A percentile compares a stretch with the other conserved stretches of the same genome.
Conservation (phyloP, 2,797 vertebrate species). For the Eurystomus glaucurus region DNA sequence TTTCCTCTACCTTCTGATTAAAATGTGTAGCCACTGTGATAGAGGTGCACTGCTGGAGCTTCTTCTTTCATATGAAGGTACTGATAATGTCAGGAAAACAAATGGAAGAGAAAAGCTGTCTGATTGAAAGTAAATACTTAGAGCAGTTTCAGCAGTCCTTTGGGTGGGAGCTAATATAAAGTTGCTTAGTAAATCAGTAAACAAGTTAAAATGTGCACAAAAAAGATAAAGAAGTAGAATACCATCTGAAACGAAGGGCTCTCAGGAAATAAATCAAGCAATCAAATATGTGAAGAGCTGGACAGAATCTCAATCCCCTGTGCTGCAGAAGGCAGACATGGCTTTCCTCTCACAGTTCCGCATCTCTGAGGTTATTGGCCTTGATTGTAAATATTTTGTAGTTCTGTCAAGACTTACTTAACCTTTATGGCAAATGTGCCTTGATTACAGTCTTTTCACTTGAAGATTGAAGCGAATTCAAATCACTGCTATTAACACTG, state of each 20-base stretch:
- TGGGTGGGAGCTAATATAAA: slow-evolving; percentile 77
- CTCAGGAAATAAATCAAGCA: slow-evolving; percentile 66
- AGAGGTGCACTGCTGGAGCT: slow-evolving; percentile 52
- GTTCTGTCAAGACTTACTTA: slow-evolving; percentile 33
- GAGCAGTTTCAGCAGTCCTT: slow-evolving; percentile 68
- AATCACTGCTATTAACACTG: not conserved
- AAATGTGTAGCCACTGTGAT: slow-evolving; percentile 65
- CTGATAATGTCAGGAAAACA: slow-evolving; percentile 80
- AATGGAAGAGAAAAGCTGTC: slow-evolving; percentile 74
- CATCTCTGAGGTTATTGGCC: slow-evolving; percentile 25
- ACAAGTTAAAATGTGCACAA: slow-evolving; percentile 79
- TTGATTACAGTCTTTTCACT: slow-evolving; percentile 1
- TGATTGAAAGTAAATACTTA: slow-evolving; percentile 80
- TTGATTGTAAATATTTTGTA: slow-evolving; percentile 41
- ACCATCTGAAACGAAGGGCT: slow-evolving; percentile 60
- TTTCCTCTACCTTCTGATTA: slow-evolving; percentile 66
- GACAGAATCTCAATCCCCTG: slow-evolving; percentile 52
- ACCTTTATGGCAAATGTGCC: not conserved
- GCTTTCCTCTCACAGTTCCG: not conserved
- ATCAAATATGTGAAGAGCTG: slow-evolving; percentile 51
- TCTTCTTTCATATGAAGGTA: slow-evolving; percentile 60
- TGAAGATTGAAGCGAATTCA: not conserved
- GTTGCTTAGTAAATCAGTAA: slow-evolving; percentile 80
- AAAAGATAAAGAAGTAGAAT: slow-evolving; percentile 78
- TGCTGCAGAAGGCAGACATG: not conserved